Evolutionary conservation across 1,140 invertebrate species (phyloP), one percentile per base, ranked within the genome.

Genomic region (Microplitis mediator): DNA sequence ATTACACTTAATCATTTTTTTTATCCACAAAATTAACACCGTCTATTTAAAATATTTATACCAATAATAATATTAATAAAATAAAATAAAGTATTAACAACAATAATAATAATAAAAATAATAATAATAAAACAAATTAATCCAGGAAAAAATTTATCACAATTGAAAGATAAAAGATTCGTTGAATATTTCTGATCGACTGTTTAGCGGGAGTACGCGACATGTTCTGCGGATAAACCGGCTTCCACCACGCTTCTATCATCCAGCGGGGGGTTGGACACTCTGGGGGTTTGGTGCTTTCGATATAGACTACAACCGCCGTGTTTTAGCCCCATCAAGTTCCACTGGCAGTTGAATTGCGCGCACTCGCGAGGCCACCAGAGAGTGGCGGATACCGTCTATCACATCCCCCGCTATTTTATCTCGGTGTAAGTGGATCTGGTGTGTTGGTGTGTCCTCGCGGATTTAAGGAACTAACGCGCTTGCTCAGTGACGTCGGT

Each of bases 151-250:
- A 35, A 36, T 54, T 67, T 74, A 68, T 71, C 73, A 45, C 77
- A 74, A 79, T 76, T 69, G 70, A 70, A 73, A 73, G 58, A 52
- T 63, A 58, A 72, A 6, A 71, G 32, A 67, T 73, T 32, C 62
- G 71, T 75, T 36, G 45, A 71, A 50, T 74, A 69, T 71, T 71
- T 60, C 16, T 23, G 65, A 61, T 62, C 61, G 71, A 75, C 77
- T 78, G 71, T 72, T 70, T 74, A 65, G 75, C 31, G 65, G 68
- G 78, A 78, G 71, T 75, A 75, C 78, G 77, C 80, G 78, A 77
- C 80, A 82, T 84, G 82, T 80, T 81, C 78, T 80, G 82, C 56
- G 45, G 45, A 61, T 76, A 73, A 81, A 78, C 77, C 80, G 77
- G 64, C 36, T 79, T 79, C 77, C 74, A 75, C 54, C 34, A 35